Percentiles rank a stretch among this genome's conserved stretches.
Conservation (phyloP, 2,797 vertebrate species). For the Pteropus rufus region DNA sequence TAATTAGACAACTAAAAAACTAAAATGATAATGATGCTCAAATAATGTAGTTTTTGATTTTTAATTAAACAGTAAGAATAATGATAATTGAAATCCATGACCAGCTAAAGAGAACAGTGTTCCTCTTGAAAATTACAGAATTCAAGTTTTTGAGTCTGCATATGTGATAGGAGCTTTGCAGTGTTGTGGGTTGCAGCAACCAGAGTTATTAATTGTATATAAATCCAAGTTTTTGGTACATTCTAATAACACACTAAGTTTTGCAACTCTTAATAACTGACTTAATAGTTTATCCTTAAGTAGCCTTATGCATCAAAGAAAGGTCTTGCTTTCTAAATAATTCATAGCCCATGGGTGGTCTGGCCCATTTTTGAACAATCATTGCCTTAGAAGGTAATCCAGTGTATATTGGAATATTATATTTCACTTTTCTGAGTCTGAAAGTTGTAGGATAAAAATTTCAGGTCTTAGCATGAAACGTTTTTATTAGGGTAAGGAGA, state of each 20-base stretch:
- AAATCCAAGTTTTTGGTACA: background rate
- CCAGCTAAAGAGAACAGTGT: background rate
- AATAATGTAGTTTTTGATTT: background rate
- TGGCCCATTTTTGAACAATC: slow-evolving; percentile 24
- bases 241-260: background rate
- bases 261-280: background rate
- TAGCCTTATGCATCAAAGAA: background rate
- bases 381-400: background rate
- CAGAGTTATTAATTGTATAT: background rate
- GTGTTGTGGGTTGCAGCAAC: background rate
- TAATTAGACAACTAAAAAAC: slow-evolving; percentile 25
- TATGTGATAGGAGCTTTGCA: slow-evolving; percentile 14
- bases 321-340: slow-evolving; percentile 20
- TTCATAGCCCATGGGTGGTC: background rate
- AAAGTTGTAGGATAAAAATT: slow-evolving; percentile 35
- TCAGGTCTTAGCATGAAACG: slow-evolving; percentile 10
- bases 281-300: background rate
- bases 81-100: slow-evolving; percentile 6
- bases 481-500: slow-evolving; percentile 44
- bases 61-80: slow-evolving; percentile 53
- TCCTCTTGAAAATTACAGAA: background rate
- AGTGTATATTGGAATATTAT: background rate
- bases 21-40: background rate
- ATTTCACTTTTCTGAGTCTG: slow-evolving; percentile 8
- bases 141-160: background rate